Conservation (phyloP, 2,797 vertebrate species). For the Schizothorax lantsangensis region DNA sequence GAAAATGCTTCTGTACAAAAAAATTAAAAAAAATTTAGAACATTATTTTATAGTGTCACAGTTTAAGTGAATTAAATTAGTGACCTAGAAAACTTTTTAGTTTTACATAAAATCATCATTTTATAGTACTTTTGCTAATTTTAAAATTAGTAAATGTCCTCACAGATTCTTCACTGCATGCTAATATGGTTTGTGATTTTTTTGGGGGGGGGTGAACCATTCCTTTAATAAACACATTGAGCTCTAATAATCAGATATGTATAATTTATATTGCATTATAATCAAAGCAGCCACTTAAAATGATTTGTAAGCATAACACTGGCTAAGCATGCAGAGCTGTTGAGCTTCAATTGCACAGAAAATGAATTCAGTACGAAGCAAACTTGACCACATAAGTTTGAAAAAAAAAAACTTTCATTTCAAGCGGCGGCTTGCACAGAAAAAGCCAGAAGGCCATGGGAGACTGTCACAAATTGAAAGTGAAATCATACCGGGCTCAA, state of each 20-base stretch:
- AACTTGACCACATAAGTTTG: conserved; percentile 54
- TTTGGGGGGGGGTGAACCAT: background rate
- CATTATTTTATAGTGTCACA: background rate
- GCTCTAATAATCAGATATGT: background rate
- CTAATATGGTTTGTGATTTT: background rate
- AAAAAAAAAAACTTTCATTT: conserved; percentile 43
- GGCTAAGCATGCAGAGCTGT: background rate
- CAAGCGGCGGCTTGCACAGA: conserved; percentile 52
- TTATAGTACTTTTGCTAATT: background rate
- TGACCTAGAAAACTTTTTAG: background rate
- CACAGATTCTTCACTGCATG: background rate
- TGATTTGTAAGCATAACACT: background rate
- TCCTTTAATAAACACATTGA: background rate
- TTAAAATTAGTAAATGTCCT: background rate
- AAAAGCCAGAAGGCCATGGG: conserved; percentile 54
- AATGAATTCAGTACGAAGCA: conserved; percentile 22
- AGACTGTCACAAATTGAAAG: conserved; percentile 58
- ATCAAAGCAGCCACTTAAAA: background rate
- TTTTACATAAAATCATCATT: background rate
- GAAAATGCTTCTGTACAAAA: too few species aligned
- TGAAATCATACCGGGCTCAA: conserved; percentile 60
- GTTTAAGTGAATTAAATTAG: background rate
- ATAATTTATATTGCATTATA: background rate
- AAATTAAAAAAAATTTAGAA: too few species aligned
- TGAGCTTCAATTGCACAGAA: conserved; percentile 23